Evolutionary conservation across 2,797 vertebrate species (phyloP).

Genomic region (Psittacula derbiana): DNA sequence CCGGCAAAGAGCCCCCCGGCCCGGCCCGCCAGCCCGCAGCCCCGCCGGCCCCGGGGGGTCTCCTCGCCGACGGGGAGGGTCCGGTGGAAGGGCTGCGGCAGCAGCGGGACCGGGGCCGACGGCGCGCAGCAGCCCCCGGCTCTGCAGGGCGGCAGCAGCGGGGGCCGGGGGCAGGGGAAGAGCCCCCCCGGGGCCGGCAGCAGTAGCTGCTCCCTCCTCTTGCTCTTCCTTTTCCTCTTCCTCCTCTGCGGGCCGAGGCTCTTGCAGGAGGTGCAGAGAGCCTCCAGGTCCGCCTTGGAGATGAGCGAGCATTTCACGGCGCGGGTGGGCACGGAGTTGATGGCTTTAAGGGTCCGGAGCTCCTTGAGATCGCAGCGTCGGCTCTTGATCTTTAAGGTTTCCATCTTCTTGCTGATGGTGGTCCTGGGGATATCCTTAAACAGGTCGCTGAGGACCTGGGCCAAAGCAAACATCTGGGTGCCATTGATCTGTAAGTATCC

Average conservation of each 20-base stretch:
- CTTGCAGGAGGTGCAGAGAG: constrained; percentile 66
- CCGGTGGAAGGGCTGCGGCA: background rate
- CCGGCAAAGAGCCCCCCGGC: background rate
- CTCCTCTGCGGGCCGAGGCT: constrained; percentile 37
- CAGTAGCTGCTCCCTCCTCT: constrained; percentile 16
- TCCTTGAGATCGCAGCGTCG: constrained; percentile 70
- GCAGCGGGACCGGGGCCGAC: background rate
- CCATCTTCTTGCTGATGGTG: constrained; percentile 72
- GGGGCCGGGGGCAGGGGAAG: constrained; percentile 3
- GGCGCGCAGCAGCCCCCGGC: background rate
- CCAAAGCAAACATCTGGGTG: constrained; percentile 71
- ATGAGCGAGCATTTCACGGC: constrained; percentile 75
- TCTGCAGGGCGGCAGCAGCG: background rate
- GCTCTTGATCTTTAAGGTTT: constrained; percentile 68
- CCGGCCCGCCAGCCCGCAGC: background rate
- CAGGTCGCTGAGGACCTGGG: constrained; percentile 71
- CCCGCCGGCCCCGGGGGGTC: background rate
- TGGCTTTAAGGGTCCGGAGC: constrained; percentile 73
- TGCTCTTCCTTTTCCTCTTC: constrained; percentile 54
- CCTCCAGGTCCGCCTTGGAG: constrained; percentile 70
- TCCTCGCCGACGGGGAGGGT: background rate
- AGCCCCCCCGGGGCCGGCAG: background rate
- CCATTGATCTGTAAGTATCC: constrained; percentile 74
- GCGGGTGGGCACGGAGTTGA: constrained; percentile 65
- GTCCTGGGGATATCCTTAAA: constrained; percentile 70